These are phyloP conservation scores for Condylura cristata DNA, from an alignment of 2,113 vertebrate species.

Conservation along the genomic window DNA sequence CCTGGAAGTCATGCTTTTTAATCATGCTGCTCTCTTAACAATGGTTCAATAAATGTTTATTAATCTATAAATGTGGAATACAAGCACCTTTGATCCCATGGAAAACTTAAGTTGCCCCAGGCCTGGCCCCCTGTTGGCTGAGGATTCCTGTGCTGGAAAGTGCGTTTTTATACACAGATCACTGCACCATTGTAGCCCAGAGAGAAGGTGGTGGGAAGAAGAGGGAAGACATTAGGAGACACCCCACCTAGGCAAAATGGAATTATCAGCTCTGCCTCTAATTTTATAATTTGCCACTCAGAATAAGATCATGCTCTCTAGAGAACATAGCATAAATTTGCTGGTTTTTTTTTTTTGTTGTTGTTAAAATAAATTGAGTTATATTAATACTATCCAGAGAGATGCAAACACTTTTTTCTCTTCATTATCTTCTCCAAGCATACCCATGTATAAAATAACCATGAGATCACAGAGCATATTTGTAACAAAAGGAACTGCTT, in stretches of 20 bases:
- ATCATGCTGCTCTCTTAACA: neutral
- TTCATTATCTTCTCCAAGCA: constrained; percentile 21
- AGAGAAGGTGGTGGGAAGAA: neutral
- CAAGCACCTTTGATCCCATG: neutral
- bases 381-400: neutral
- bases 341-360: too few relatives aligned
- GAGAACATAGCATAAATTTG: neutral
- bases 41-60: neutral
- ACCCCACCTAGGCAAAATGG: neutral
- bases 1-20: neutral
- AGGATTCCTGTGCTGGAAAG: neutral
- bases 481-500: neutral
- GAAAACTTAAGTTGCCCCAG: neutral
- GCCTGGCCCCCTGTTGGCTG: neutral
- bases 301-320: neutral
- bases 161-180: neutral
- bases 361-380: neutral
- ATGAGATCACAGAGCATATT: neutral
- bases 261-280: neutral
- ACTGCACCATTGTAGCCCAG: neutral
- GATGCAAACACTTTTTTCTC: neutral
- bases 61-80: neutral
- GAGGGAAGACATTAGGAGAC: neutral
- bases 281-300: neutral
- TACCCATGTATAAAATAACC: neutral